phyloP scores from a whole-genome alignment of 2,797 vertebrate species.

The Lateolabrax maculatus region DNA sequence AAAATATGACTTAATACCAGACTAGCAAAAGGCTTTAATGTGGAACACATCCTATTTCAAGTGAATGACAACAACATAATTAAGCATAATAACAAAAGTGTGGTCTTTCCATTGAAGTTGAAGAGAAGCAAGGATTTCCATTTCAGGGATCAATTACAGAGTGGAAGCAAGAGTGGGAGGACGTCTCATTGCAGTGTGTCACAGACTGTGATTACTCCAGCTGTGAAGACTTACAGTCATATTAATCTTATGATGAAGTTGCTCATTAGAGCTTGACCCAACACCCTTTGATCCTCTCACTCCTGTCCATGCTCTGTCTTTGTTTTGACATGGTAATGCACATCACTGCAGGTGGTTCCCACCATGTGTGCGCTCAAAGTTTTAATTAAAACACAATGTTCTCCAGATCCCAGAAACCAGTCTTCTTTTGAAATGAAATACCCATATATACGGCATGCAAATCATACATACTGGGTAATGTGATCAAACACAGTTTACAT shows the following conservation, averaged over 20 bases:
- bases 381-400: constrained; percentile 53
- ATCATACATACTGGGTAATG: background rate
- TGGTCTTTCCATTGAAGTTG: constrained; percentile 20
- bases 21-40: background rate
- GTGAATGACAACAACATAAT: constrained; percentile 9
- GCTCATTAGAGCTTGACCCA: constrained; percentile 64
- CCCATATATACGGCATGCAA: background rate
- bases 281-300: constrained; percentile 46
- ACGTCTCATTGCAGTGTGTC: constrained; percentile 50
- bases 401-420: background rate
- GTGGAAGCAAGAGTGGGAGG: constrained; percentile 52
- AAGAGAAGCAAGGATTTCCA: constrained; percentile 49
- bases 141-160: constrained; percentile 41
- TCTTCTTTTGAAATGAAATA: constrained; percentile 9
- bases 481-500: background rate
- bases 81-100: constrained; percentile 3
- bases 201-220: constrained; percentile 50
- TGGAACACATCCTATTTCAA: constrained; percentile 8
- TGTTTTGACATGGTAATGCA: constrained; percentile 5
- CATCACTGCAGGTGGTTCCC: constrained; percentile 28
- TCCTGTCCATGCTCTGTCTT: background rate
- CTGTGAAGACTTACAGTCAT: constrained; percentile 46
- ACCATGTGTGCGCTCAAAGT: background rate
- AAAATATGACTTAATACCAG: background rate
- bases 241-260: constrained; percentile 41